Base-by-base conservation (phyloP, 2,888 invertebrate genomes). In the Teleiodes luculella region DNA sequence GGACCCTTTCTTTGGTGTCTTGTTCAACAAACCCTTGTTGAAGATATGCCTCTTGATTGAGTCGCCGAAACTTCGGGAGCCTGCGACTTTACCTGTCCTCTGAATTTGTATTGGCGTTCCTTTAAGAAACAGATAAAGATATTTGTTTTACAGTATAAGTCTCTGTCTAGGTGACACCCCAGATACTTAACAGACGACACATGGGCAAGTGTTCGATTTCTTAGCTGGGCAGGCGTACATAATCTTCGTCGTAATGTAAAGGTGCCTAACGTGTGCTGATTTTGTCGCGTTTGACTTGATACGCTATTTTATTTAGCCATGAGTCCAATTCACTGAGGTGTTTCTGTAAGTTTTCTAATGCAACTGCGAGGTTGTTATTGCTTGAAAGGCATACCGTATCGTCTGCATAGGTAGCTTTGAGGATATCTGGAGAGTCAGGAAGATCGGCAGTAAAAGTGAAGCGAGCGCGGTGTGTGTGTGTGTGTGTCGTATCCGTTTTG, bases 11-110 rank as follows among this genome's bases (percentile, higher is more conserved):
- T 90, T 90, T 2, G 89, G 88, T 1, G 90, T 88, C 59, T 87
- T 90, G 56, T 89, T 90, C 43, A 90, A 74, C 3, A 92, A 76
- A 5, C 91, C 92, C 73, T 94, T 95, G 70, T 94, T 93, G 70
- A 96, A 96, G 56, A 96, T 95, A 68, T 95, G 96, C 66, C 95
- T 93, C 78, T 96, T 96, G 62, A 96, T 95, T 0, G 96, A 96
- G 71, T 96, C 95, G 0, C 96, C 94, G 59, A 96, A 90, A 63
- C 95, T 95, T 66, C 92, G 92, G 2, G 93, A 68, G 82, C 92
- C 76, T 68, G 91, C 87, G 80, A 86, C 82, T 90, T 92, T 80
- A 66, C 92, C 79, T 66, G 93, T 84, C 80, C 93, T 82, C 80
- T 91, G 88, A 52, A 93, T 86, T 80, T 94, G 94, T 66, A 94